phyloP scores from a whole-genome alignment of 2,113 vertebrate species.

The Zosterops pallidus region DNA sequence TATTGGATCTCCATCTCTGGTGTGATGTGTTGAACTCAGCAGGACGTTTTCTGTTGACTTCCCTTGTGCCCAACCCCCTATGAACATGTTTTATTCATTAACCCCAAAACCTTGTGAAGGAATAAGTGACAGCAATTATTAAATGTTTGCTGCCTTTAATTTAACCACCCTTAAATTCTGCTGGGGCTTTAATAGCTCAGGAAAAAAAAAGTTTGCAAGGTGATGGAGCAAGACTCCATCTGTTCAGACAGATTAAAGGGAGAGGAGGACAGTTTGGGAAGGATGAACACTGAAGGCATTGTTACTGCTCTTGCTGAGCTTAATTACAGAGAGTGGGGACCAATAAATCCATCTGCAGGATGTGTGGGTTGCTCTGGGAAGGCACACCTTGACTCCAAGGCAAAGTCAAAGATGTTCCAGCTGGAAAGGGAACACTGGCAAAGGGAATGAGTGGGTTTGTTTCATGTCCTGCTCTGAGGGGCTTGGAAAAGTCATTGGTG shows the following conservation, averaged over 20 bases:
- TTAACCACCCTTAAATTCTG: background rate
- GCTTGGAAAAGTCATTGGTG: background rate
- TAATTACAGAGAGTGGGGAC: slow-evolving; percentile 50
- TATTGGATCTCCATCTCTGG: background rate
- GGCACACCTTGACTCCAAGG: background rate
- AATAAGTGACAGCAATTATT: background rate
- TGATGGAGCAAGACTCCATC: slow-evolving; percentile 50
- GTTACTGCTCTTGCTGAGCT: slow-evolving; percentile 51
- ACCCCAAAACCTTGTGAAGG: background rate
- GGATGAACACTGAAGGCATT: slow-evolving; percentile 14
- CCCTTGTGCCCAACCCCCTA: background rate
- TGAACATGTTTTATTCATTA: background rate
- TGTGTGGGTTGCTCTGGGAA: background rate
- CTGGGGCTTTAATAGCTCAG: background rate
- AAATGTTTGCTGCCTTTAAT: background rate
- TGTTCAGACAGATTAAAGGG: slow-evolving; percentile 35
- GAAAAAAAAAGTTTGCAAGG: slow-evolving; percentile 45
- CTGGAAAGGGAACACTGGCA: background rate
- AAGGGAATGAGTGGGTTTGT: rapidly evolving
- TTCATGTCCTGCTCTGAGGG: too few relatives aligned
- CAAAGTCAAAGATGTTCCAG: slow-evolving; percentile 14
- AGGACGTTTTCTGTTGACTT: background rate
- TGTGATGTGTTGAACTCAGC: background rate
- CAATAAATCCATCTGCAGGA: slow-evolving; percentile 25
- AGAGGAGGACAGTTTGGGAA: background rate